Evolutionary conservation across 2,113 vertebrate species (phyloP).

Genomic region (Percopsis transmontana): DNA sequence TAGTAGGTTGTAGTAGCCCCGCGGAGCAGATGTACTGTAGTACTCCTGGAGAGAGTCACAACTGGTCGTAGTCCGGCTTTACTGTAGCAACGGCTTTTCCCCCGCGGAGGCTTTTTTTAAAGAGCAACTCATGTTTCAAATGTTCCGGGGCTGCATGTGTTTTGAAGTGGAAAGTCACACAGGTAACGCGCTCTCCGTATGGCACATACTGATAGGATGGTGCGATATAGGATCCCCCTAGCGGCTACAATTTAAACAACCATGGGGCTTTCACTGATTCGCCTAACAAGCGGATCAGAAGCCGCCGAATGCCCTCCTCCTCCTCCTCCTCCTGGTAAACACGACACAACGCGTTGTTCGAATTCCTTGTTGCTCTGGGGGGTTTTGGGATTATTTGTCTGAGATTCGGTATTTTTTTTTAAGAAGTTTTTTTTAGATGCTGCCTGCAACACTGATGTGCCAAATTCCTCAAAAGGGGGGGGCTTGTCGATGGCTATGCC

Average conservation of each 20-base stretch:
- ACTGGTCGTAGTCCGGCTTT: slow-evolving; percentile 48
- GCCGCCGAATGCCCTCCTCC: too few relatives aligned
- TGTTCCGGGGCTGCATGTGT: slow-evolving; percentile 60
- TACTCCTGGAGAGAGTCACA: slow-evolving; percentile 1
- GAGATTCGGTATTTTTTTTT: background rate
- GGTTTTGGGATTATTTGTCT: background rate
- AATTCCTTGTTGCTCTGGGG: too few relatives aligned
- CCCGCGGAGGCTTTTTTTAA: slow-evolving; percentile 68
- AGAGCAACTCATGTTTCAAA: slow-evolving; percentile 80
- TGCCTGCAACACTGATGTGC: background rate
- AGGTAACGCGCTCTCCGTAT: slow-evolving; percentile 82
- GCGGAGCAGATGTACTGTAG: too few relatives aligned
- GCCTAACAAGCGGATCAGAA: slow-evolving; percentile 22
- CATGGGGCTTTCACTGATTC: slow-evolving; percentile 39
- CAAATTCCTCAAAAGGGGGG: background rate
- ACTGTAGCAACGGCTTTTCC: slow-evolving; percentile 28
- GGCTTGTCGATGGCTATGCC: too few relatives aligned
- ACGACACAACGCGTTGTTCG: too few relatives aligned
- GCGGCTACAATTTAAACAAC: slow-evolving; percentile 85
- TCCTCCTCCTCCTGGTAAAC: too few relatives aligned
- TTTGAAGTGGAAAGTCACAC: slow-evolving; percentile 83
- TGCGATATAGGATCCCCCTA: slow-evolving; percentile 91
- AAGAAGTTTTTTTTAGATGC: background rate
- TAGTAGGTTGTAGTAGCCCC: too few relatives aligned
- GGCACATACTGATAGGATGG: slow-evolving; percentile 81